Evolutionary conservation across 2,888 invertebrate species (phyloP).

Genomic region (Cheilosia scutellata): DNA sequence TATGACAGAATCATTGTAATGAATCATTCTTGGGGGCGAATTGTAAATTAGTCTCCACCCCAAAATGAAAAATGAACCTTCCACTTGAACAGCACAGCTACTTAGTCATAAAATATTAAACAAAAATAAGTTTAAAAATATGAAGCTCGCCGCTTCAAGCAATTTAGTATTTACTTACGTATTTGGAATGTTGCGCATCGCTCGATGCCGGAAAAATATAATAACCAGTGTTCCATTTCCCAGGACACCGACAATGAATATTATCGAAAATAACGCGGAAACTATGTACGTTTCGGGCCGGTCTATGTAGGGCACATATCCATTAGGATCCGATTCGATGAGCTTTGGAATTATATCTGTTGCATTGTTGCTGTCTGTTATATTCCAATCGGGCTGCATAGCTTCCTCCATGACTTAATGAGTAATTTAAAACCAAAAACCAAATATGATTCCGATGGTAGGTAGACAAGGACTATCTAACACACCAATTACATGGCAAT

Average conservation of each 20-base stretch:
- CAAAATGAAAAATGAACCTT: neutral
- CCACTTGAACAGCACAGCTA: neutral
- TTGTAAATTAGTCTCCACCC: neutral
- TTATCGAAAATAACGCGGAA: slow-evolving; percentile 92
- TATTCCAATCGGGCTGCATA: slow-evolving; percentile 45
- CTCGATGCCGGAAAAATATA: slow-evolving; percentile 92
- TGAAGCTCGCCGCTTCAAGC: neutral
- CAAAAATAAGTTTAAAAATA: neutral
- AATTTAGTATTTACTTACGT: slow-evolving; percentile 86
- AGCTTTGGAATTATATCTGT: slow-evolving; percentile 4
- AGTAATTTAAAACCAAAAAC: neutral
- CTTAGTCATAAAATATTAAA: neutral
- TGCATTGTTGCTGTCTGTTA: slow-evolving; percentile 23
- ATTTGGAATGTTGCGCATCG: slow-evolving; percentile 96
- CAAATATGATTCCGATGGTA: neutral
- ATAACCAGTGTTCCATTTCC: slow-evolving; percentile 95
- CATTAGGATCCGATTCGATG: slow-evolving; percentile 45
- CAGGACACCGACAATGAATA: slow-evolving; percentile 94
- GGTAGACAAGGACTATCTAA: neutral
- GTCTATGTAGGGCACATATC: slow-evolving; percentile 88
- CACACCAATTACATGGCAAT: neutral
- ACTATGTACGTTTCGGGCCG: slow-evolving; percentile 94
- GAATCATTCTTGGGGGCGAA: slow-evolving; percentile 9
- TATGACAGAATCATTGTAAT: slow-evolving; percentile 22
- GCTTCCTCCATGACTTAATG: slow-evolving; percentile 53